Base-by-base conservation (phyloP, 2,113 vertebrate genomes). In the Symphodus melops region DNA sequence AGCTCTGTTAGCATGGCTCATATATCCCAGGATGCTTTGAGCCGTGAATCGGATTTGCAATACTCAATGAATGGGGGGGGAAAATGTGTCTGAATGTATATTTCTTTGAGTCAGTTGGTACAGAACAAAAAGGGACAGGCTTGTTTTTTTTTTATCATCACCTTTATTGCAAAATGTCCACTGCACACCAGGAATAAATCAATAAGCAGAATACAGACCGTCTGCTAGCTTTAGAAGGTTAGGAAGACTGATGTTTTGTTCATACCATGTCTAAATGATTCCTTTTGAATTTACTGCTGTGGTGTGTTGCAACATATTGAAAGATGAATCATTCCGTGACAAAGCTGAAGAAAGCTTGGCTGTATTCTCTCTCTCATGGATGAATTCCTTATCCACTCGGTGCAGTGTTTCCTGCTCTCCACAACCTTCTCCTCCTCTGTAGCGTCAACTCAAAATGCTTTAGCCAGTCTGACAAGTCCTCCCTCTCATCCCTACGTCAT, bases 321-420 rank as follows among this genome's bases (percentile, higher is more conserved):
- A 62, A 69, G 68, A 77, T 72, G 46, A 82, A 56, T 68, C 39
- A 74, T 63, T 67, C 19, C 57, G 42, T 78, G 64, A 6, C 48
- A 75, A 73, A 81, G 12, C 68, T 37, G 21, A 28, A 71, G 25
- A 12, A 83, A 66, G 7, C 25, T 36, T 60, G 13, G 57, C 44
- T 59, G 36, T 21, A 33, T 33, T 33, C 28, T n/a, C 21, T 20
- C 77, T 42, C 54, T 54, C 44, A 10, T 53, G 25, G 28, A 53
- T 25, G 46, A 62, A 46, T 57, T 78, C 33, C 68, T 75, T 42
- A 0, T 78, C 3, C 33, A 53, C 57, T 49, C 55, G 49, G 11
- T 21, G 25, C 33, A 25, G 20, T 52, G 23, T 78, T 36, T 8
- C 58, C 60, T 62, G 9, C 37, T 0, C 42, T 48, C 42, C 62